Evolutionary conservation across 2,888 invertebrate species (phyloP).

Genomic region (Gisinianus flammeolus): DNA sequence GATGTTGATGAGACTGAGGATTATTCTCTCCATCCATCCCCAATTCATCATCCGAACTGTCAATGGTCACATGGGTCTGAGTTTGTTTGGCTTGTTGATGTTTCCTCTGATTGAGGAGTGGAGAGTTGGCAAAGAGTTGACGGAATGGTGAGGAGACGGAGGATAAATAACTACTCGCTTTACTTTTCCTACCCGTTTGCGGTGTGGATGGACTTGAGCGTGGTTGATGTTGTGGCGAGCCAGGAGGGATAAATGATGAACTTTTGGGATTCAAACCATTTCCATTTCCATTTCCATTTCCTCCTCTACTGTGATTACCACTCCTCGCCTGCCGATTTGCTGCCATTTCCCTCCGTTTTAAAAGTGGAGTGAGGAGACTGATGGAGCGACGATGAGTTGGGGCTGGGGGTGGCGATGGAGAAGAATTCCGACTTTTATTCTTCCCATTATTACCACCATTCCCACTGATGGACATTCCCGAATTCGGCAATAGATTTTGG

Average conservation of each 20-base stretch:
- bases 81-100: not conserved
- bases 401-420: constrained; percentile 47
- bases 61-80: constrained; percentile 38
- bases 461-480: too few species aligned
- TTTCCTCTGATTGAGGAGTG: constrained; percentile 69
- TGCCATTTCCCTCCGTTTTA: constrained; percentile 52
- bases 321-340: constrained; percentile 25
- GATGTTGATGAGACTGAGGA: not conserved
- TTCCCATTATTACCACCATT: not conserved
- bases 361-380: constrained; percentile 54
- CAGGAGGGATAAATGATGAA: constrained; percentile 56
- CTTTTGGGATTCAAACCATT: constrained; percentile 43
- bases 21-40: not conserved
- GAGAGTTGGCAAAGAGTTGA: constrained; percentile 75
- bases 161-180: constrained; percentile 70
- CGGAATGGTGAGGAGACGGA: constrained; percentile 57
- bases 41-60: constrained; percentile 61
- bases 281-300: constrained; percentile 10
- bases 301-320: not conserved
- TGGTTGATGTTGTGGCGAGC: constrained; percentile 66
- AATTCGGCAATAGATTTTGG: too few species aligned
- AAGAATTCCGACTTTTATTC: not conserved
- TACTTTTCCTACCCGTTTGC: constrained; percentile 70
- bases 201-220: constrained; percentile 79
- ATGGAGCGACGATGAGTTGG: constrained; percentile 50